Base-by-base conservation (phyloP, 2,888 invertebrate species). In the Allolobophora icterica region DNA sequence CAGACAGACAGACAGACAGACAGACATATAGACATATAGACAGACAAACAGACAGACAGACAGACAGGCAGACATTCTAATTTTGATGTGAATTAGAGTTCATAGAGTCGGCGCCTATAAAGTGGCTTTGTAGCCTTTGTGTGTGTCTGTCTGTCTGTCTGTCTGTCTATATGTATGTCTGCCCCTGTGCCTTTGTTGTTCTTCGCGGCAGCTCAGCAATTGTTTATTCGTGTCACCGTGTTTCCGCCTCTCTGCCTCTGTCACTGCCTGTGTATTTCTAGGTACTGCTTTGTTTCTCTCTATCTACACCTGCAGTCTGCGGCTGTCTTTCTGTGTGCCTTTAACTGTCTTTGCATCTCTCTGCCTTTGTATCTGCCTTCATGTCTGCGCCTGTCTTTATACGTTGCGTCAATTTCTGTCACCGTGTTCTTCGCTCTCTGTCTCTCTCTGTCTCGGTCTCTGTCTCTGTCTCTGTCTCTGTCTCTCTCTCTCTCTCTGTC, bases 281-380 rank as follows among this genome's bases (percentile, higher is more conserved):
- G 38, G 38, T 38, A 38, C 3, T 38, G 3, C n/a, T 71, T 19
- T 45, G 45, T 45, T 17, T 45, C 45, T 45, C 8, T 45, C 45
- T 45, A 1, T 19, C 45, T 13, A 19, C 38, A 38, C 8, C 38
- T 38, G 3, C n/a, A 5, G 38, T 42, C 40, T 84, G 52, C n/a
- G 71, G 6, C 40, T 90, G 84, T 90, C n/a, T 84, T 11, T 90
- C 40, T 40, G 11, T n/a, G 40, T 84, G 84, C 38, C n/a, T 83
- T 15, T 52, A 8, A 83, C 3, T 52, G 90, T 90, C 42, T 38
- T 24, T 84, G 83, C 35, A 40, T 90, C 35, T 90, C 15, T 90
- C 33, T 35, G 35, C 84, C 35, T 34, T 11, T n/a, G 83, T 90
- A 58, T 90, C 17, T 38, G 21, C 21, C 34, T 15, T 4, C 15